Conservation (phyloP, 1,140 invertebrate genomes). For the Drosophila ananassae region DNA sequence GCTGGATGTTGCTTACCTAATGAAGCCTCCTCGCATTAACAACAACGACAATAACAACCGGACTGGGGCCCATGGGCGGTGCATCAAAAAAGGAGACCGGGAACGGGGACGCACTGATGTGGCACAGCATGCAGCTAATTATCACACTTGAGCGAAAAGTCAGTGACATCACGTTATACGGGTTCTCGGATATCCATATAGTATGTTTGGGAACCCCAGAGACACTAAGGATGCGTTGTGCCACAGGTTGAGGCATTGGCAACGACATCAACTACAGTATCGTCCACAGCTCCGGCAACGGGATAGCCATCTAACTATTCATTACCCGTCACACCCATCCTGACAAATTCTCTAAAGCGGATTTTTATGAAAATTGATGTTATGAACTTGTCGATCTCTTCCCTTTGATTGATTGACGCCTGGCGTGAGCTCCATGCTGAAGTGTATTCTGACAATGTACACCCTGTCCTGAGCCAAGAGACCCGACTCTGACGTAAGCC, state of each 20-base stretch:
- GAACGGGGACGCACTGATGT: slow-evolving; percentile 10
- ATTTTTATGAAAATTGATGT: slow-evolving; percentile 75
- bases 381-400: slow-evolving; percentile 66
- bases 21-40: slow-evolving; percentile 52
- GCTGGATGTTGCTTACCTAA: slow-evolving; percentile 48
- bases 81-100: neutral
- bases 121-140: slow-evolving; percentile 74
- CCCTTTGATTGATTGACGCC: slow-evolving; percentile 69
- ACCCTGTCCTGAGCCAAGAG: neutral
- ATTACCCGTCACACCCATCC: slow-evolving; percentile 24
- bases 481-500: slow-evolving; percentile 12
- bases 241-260: slow-evolving; percentile 26
- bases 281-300: too few species aligned
- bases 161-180: slow-evolving; percentile 36
- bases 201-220: neutral
- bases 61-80: slow-evolving; percentile 20
- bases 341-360: slow-evolving; percentile 40
- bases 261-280: neutral
- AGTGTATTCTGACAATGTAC: slow-evolving; percentile 8
- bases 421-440: slow-evolving; percentile 68
- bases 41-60: slow-evolving; percentile 29
- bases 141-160: slow-evolving; percentile 62
- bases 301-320: slow-evolving; percentile 10
- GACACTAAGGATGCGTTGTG: neutral
- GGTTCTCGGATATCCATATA: slow-evolving; percentile 1